phyloP scores from a whole-genome alignment of 2,888 invertebrate genomes.

The Gortyna flavago region DNA sequence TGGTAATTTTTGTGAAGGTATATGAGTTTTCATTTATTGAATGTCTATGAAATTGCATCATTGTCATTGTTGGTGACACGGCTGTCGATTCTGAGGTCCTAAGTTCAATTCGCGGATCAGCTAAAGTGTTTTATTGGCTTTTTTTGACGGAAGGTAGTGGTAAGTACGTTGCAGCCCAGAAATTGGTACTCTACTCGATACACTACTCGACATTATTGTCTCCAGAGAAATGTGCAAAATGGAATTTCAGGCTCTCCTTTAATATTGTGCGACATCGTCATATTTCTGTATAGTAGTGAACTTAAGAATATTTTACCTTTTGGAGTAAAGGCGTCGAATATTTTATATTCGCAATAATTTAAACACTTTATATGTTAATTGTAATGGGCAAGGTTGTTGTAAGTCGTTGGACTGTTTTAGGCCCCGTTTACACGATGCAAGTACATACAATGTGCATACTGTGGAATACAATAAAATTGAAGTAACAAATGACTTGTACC shows the following conservation, averaged over 20 bases:
- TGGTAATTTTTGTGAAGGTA: slow-evolving; percentile 8
- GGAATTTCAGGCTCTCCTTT: background rate
- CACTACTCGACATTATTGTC: slow-evolving; percentile 10
- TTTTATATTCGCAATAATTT: slow-evolving; percentile 2
- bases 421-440: background rate
- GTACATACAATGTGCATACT: no score
- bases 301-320: background rate
- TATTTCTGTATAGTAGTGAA: background rate
- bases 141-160: background rate
- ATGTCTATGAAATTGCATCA: slow-evolving; percentile 12
- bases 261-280: background rate
- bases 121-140: background rate
- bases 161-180: background rate
- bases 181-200: no score
- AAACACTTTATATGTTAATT: slow-evolving; percentile 9
- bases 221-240: background rate
- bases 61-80: background rate
- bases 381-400: slow-evolving; percentile 1
- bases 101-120: background rate
- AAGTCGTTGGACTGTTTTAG: slow-evolving; percentile 1
- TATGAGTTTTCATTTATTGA: slow-evolving; percentile 9
- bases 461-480: background rate
- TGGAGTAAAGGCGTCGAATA: slow-evolving; percentile 1
- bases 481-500: background rate
- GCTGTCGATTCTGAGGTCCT: background rate